Evolutionary conservation across 2,888 invertebrate species (phyloP).

Genomic region (Scaptomyza reducta): DNA sequence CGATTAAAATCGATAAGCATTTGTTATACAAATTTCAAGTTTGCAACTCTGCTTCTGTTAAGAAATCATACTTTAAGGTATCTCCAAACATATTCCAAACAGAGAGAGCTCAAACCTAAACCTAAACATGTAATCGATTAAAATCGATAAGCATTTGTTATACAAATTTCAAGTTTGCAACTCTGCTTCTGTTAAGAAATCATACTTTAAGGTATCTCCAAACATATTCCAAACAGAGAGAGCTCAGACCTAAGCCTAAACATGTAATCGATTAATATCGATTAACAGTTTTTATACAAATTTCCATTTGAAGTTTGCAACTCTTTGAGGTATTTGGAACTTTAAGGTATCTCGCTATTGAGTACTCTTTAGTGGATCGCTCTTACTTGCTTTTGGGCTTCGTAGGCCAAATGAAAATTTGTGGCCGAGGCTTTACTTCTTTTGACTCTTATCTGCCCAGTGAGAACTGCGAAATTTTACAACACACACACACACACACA

Average conservation of each 20-base stretch:
- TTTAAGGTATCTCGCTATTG: neutral
- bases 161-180: no score
- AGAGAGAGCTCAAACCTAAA: neutral
- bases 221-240: no score
- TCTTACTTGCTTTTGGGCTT: constrained; percentile 3
- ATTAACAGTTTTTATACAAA: neutral
- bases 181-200: no score
- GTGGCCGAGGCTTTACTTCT: neutral
- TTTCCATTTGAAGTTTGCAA: no score
- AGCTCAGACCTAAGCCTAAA: neutral
- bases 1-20: neutral
- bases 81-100: no score
- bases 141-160: neutral
- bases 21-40: neutral
- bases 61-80: no score
- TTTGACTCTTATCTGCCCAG: constrained; percentile 52
- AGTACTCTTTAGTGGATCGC: neutral
- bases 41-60: no score
- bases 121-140: neutral
- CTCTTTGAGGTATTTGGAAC: no score
- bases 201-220: no score
- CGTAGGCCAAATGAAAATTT: constrained; percentile 50
- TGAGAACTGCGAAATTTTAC: constrained; percentile 61
- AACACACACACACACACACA: constrained; percentile 22
- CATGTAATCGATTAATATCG: neutral